Base-by-base conservation (phyloP, 2,888 invertebrate species). In the Drosophila tripunctata region DNA sequence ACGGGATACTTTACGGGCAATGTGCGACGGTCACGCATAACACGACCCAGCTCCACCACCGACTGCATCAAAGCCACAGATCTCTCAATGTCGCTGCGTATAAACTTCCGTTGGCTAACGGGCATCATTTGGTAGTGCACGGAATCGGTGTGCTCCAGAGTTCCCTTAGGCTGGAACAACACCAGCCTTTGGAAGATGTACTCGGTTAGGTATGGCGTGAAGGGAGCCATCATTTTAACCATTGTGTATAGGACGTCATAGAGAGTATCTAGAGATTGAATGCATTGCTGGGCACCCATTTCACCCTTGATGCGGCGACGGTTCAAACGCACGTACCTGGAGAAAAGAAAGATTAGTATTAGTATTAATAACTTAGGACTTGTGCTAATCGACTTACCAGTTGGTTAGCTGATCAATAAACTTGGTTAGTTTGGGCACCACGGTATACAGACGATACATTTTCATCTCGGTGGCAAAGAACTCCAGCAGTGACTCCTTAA, bases 331-430 rank as follows among this genome's bases (percentile, higher is more conserved):
- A 99, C 98, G 90, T 99, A 99, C 89, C 89, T 89, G 7, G 10
- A 50, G 8, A 1, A 48, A n/a, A 12, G 6, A 2, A 24, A 10
- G 0, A 12, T 8, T 21, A 4, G 8, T 7, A 8, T 22, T 5
- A 22, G 33, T 7, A 4, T 0, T 3, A n/a, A n/a, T n/a, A n/a
- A n/a, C n/a, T n/a, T n/a, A 4, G n/a, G 8, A 3, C 5, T 15
- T 0, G 1, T 4, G 2, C 8, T 1, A 2, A 10, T 8, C 1
- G 0, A 17, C 76, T 51, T 54, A 89, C 98, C 99, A 99, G 91
- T 99, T 99, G 22, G 99, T 99, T 3, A 99, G 93, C 89, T 99
- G 97, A 89, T 99, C 99, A 75, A 99, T 97, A 91, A 98, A 99
- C 90, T 98, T 98, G 0, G 99, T 96, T 36, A 99, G 92, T 54